These are phyloP conservation scores for Odontamblyopus rebecca DNA, from an alignment of 2,797 vertebrate species.

Conservation along the genomic window DNA sequence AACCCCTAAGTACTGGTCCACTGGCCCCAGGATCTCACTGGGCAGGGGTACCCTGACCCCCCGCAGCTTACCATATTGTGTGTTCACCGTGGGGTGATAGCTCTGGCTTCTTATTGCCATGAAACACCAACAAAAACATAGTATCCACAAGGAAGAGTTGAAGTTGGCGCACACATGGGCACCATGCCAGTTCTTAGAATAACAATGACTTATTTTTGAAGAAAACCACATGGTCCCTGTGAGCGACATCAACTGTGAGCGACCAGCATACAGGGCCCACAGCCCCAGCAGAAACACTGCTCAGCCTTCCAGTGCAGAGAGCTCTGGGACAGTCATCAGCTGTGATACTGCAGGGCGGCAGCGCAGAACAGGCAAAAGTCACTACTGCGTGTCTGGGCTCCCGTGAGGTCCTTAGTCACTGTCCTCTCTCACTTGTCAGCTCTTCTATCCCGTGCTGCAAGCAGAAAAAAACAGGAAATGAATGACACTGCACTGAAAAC, in stretches of 20 bases:
- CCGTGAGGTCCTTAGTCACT: conserved; percentile 60
- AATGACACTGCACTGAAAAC: conserved; percentile 62
- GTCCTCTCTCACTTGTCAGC: conserved; percentile 56
- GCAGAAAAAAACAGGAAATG: conserved; percentile 62
- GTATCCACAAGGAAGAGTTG: conserved; percentile 83
- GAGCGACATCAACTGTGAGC: conserved; percentile 62
- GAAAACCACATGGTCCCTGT: conserved; percentile 81
- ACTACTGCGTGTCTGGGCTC: conserved; percentile 39
- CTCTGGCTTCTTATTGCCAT: conserved; percentile 80
- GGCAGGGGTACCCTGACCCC: conserved; percentile 92
- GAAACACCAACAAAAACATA: conserved; percentile 84
- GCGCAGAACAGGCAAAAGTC: conserved; percentile 40
- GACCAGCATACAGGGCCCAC: conserved; percentile 70
- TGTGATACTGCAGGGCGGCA: conserved; percentile 45
- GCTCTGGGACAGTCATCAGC: conserved; percentile 71
- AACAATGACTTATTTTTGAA: conserved; percentile 69
- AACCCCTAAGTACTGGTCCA: conserved; percentile 97
- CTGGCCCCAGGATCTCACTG: conserved; percentile 95
- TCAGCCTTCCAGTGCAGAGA: conserved; percentile 65
- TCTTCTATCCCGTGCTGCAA: conserved; percentile 73
- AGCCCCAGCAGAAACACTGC: conserved; percentile 48
- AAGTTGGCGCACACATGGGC: conserved; percentile 51
- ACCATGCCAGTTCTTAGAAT: conserved; percentile 59
- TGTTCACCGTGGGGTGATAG: conserved; percentile 95
- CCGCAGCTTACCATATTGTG: conserved; percentile 95